Evolutionary conservation across 2,113 vertebrate genomes (phyloP), one percentile per base, ranked within the genome.

Genomic region (Albula glossodonta): DNA sequence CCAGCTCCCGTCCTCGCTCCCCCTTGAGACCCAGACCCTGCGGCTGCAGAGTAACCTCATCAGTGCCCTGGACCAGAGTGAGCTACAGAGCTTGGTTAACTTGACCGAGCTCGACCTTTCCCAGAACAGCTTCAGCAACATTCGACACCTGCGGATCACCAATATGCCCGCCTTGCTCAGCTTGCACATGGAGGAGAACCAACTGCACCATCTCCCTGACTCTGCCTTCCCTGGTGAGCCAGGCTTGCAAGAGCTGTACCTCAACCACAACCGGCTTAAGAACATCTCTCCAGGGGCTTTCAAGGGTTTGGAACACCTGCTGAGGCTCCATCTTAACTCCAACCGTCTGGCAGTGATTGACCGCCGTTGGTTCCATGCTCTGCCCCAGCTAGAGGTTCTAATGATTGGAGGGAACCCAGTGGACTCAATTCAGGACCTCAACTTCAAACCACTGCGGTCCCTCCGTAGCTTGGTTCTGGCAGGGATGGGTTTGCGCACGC

Each of bases 331-430:
- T 87, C 96, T 99, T 87, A 98, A 99, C 92, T 98, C 97, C 93
- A 99, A 99, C 91, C 92, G 95, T 86, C 93, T 99, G 88, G 92
- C 92, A 85, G 92, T 93, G 0, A 87, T 99, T 0, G 94, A 98
- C 87, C 95, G 95, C 52, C 95, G 90, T 78, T 99, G 98, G 98
- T 99, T 99, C 87, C 95, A 92, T 88, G 91, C 86, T 87, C 92
- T 98, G 84, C 97, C 97, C 87, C 95, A 70, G 86, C 90, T 99
- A 83, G 97, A 99, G 92, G 96, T 99, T 90, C 97, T 99, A 84
- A 98, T 98, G 97, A 96, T 99, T 0, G 97, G 98, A 0, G 98
- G 97, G 11, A 99, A 99, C 93, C 97, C 94, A 79, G 97, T 99
- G 77, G 97, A 96, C 0, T 94, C 92, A 0, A 96, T 99, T 86